These are phyloP conservation scores for Hoplodrina ambigua DNA, from an alignment of 2,888 invertebrate species.

Conservation along the genomic window DNA sequence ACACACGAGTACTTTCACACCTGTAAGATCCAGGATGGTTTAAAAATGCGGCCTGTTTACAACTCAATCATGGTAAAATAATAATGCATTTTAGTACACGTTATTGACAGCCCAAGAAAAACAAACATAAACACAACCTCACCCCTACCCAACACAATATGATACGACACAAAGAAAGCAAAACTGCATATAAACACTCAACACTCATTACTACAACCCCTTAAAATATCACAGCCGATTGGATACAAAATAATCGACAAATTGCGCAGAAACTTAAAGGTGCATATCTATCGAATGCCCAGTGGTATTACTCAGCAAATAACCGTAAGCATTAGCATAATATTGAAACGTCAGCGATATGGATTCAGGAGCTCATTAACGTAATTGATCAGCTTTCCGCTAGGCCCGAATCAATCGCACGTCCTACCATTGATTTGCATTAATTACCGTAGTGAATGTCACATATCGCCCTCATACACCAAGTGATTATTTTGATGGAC, in stretches of 20 bases:
- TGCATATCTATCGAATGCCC: slow-evolving; percentile 66
- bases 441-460: slow-evolving; percentile 87
- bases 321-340: slow-evolving; percentile 85
- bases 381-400: slow-evolving; percentile 89
- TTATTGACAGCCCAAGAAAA: not conserved
- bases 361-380: slow-evolving; percentile 87
- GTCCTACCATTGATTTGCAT: slow-evolving; percentile 88
- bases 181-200: slow-evolving; percentile 54
- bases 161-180: slow-evolving; percentile 40
- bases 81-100: not conserved
- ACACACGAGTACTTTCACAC: too few species aligned
- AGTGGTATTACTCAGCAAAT: slow-evolving; percentile 75
- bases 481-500: slow-evolving; percentile 86
- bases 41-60: too few species aligned
- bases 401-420: slow-evolving; percentile 86
- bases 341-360: slow-evolving; percentile 87
- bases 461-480: slow-evolving; percentile 80
- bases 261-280: slow-evolving; percentile 66
- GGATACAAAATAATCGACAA: slow-evolving; percentile 68
- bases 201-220: slow-evolving; percentile 62
- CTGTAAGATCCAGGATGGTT: too few species aligned
- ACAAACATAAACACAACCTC: slow-evolving; percentile 5
- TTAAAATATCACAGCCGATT: slow-evolving; percentile 66
- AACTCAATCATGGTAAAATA: not conserved
- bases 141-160: slow-evolving; percentile 33